Evolutionary conservation across 2,888 invertebrate genomes (phyloP), one percentile per base, ranked within the genome.

Genomic region (Automeris io): DNA sequence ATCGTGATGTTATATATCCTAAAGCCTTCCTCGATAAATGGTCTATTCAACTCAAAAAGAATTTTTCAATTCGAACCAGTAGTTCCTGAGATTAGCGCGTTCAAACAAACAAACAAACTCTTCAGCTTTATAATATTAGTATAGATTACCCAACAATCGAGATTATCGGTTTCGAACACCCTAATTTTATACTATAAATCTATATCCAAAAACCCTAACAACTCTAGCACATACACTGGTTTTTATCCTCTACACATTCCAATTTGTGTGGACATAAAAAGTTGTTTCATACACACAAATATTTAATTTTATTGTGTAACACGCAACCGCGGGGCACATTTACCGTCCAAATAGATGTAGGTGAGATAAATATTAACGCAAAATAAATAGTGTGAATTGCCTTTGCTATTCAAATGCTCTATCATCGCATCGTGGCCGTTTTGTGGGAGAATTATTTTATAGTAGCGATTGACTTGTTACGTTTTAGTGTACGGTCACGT

Each of bases 291-390:
- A 16, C 13, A 29, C n/a, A n/a, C 29, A 29, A 29, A 8, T 16
- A 29, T 29, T 29, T 18, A 23, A 18, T 22, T 18, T 37, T 23
- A 37, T 32, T 31, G 23, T 37, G 36, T 23, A 32, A 37, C 35
- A 8, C 16, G 16, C 29, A 16, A 29, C 29, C n/a, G 29, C n/a
- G n/a, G 16, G 16, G 13, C 8, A 16, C 12, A 26, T 26, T 26
- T 26, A 26, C 25, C 11, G 25, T 26, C 6, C 25, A 12, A 19
- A 11, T 29, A 35, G 8, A 24, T 23, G 16, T 16, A 31, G 16
- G 33, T 7, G 21, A 39, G 34, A 39, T 34, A 39, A 34, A 39
- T 39, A 26, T 39, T 29, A 34, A 39, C 33, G 29, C 34, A 34
- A 34, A 39, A 39, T 34, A 39, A 39, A 39, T 39, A 39, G 13